phyloP scores from a whole-genome alignment of 2,797 vertebrate species.

The Pangasius mekongensis region DNA sequence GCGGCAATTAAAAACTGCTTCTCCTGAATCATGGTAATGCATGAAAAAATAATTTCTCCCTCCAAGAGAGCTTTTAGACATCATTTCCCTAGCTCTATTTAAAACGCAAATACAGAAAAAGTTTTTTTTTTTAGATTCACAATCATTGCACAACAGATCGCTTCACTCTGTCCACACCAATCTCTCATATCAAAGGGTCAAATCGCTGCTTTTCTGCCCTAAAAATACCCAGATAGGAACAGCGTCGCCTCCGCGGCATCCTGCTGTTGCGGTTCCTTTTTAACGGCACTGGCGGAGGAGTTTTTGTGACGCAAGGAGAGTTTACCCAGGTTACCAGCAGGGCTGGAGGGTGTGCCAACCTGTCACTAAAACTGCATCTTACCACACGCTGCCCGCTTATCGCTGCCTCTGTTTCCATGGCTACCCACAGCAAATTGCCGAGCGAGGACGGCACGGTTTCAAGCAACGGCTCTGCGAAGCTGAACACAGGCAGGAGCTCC shows the following conservation, averaged over 20 bases:
- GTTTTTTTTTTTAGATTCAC: too few relatives aligned
- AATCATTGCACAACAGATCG: too few relatives aligned
- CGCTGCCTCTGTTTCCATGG: slow-evolving; percentile 89
- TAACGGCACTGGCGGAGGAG: background rate
- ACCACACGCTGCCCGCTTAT: slow-evolving; percentile 37
- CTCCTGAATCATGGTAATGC: slow-evolving; percentile 11
- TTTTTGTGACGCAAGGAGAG: slow-evolving; percentile 12
- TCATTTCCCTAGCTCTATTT: background rate
- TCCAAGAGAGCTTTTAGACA: background rate
- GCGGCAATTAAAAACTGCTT: slow-evolving; percentile 11
- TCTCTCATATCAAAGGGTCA: slow-evolving; percentile 11
- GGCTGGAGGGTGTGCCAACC: slow-evolving; percentile 42
- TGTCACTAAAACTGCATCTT: slow-evolving; percentile 35
- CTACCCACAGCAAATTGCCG: slow-evolving; percentile 89
- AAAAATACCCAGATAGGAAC: slow-evolving; percentile 3
- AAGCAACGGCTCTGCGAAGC: slow-evolving; percentile 91
- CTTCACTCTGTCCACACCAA: background rate
- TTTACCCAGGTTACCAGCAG: slow-evolving; percentile 51
- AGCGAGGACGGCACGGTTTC: slow-evolving; percentile 93
- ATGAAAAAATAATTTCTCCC: background rate
- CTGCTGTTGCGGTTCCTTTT: slow-evolving; percentile 6
- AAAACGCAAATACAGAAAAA: background rate
- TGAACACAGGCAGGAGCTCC: slow-evolving; percentile 84
- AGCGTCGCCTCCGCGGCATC: background rate
- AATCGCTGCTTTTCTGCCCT: background rate